Conservation (phyloP, 2,888 invertebrate species). For the Harpalus rubripes region DNA sequence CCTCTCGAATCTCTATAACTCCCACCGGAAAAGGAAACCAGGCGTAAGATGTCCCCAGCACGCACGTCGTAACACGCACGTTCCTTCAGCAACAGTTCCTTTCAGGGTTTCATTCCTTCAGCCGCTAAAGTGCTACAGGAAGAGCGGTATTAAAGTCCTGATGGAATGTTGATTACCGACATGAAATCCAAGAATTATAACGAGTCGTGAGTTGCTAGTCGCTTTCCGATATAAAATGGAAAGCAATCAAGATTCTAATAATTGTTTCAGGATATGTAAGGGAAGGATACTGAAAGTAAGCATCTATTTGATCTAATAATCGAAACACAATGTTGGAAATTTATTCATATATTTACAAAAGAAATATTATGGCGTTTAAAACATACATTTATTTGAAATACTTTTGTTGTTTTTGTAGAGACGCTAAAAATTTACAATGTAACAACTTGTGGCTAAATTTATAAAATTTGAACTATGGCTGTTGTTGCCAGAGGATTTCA, state of each 20-base stretch:
- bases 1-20: neutral
- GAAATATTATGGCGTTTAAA: too few species aligned
- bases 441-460: too few species aligned
- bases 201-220: neutral
- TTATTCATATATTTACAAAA: too few species aligned
- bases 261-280: neutral
- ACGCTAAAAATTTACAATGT: too few species aligned
- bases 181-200: constrained; percentile 60
- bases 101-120: neutral
- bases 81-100: constrained; percentile 23
- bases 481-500: too few species aligned
- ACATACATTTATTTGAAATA: too few species aligned
- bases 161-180: constrained; percentile 62
- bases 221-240: neutral
- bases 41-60: constrained; percentile 62
- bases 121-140: constrained; percentile 43
- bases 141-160: constrained; percentile 51
- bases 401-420: too few species aligned
- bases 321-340: too few species aligned
- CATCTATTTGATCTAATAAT: too few species aligned
- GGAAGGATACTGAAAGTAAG: too few species aligned
- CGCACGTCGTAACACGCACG: constrained; percentile 33
- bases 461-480: too few species aligned
- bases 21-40: constrained; percentile 61
- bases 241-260: neutral